Evolutionary conservation across 2,888 invertebrate genomes (phyloP).

Genomic region (Oligia strigilis): DNA sequence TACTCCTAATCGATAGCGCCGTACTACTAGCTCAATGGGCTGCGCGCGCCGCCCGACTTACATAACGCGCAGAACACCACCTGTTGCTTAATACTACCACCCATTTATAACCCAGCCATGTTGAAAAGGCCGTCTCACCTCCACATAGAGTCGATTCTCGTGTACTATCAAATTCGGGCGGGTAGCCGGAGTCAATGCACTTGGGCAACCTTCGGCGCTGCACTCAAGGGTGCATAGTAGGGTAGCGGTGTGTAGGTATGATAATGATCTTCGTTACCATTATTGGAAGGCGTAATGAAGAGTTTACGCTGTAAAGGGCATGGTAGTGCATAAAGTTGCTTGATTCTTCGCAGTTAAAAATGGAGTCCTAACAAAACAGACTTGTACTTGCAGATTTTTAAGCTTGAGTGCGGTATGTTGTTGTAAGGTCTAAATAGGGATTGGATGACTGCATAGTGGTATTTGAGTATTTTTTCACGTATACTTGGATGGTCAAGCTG

Average conservation of each 20-base stretch:
- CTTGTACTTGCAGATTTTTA: slow-evolving; percentile 53
- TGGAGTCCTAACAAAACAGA: slow-evolving; percentile 57
- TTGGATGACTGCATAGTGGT: slow-evolving; percentile 46
- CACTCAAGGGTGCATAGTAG: slow-evolving; percentile 90
- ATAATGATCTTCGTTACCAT: slow-evolving; percentile 87
- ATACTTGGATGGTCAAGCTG: neutral
- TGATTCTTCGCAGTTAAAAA: slow-evolving; percentile 39
- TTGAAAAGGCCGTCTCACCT: slow-evolving; percentile 71
- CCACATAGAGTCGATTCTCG: slow-evolving; percentile 55
- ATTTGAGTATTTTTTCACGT: slow-evolving; percentile 24
- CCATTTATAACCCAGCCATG: slow-evolving; percentile 82
- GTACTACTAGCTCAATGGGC: slow-evolving; percentile 87
- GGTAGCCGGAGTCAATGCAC: slow-evolving; percentile 87
- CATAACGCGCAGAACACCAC: slow-evolving; percentile 87
- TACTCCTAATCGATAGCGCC: slow-evolving; percentile 86
- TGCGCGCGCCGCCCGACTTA: slow-evolving; percentile 88
- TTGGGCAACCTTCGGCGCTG: slow-evolving; percentile 87
- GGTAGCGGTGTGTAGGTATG: slow-evolving; percentile 78
- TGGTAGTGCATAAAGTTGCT: slow-evolving; percentile 60
- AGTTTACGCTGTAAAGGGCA: slow-evolving; percentile 63
- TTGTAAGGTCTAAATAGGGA: slow-evolving; percentile 28
- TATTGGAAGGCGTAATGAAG: slow-evolving; percentile 76
- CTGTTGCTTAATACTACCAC: slow-evolving; percentile 88
- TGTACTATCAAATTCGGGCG: slow-evolving; percentile 74
- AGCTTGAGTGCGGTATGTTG: slow-evolving; percentile 59